Evolutionary conservation across 1,140 invertebrate species (phyloP), one percentile per base, ranked within the genome.

Genomic region (Brachystomella parvula): DNA sequence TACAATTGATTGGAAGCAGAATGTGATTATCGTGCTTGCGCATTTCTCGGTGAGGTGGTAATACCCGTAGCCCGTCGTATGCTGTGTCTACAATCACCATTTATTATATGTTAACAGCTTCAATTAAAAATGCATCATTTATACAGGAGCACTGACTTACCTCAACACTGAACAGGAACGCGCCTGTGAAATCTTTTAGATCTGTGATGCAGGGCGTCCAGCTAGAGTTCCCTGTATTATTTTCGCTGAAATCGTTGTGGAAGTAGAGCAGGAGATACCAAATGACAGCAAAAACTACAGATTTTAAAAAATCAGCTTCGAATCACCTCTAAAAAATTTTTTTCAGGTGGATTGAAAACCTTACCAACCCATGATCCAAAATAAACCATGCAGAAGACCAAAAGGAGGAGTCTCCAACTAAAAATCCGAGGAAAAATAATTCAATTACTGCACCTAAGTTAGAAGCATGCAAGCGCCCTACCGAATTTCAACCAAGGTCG

Each of bases 1-100:
- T 19, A 71, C 84, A 31, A 71, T 71, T 33, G 67, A 66, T 28
- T 71, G 70, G 3, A 67, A 6, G 30, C 70, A 71, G 26, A 71
- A 67, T 0, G 66, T 33, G 12, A 67, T 57, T 1, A 71, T 60
- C 3, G 67, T 67, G 9, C n/a, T 0, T 0, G 44, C 15, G 26
- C 70, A 71, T 26, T 69, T 61, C 47, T 71, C 70, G 2, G 64
- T 63, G 2, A 71, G 31, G 17, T 64, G 56, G 57, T 64, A 69
- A 35, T 59, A 66, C 12, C 66, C 66, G 31, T 71, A 71, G 0
- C 70, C 70, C 2, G 66, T 71, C 0, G 70, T 71, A 39, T 71
- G 70, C 44, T 66, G 67, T 1, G 63, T 65, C 33, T n/a, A n/a
- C n/a, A n/a, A n/a, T n/a, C n/a, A n/a, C n/a, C n/a, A n/a, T n/a